Evolutionary conservation across 2,113 vertebrate genomes (phyloP), one percentile per base, ranked within the genome.

Genomic region (Phalacrocorax carbo): DNA sequence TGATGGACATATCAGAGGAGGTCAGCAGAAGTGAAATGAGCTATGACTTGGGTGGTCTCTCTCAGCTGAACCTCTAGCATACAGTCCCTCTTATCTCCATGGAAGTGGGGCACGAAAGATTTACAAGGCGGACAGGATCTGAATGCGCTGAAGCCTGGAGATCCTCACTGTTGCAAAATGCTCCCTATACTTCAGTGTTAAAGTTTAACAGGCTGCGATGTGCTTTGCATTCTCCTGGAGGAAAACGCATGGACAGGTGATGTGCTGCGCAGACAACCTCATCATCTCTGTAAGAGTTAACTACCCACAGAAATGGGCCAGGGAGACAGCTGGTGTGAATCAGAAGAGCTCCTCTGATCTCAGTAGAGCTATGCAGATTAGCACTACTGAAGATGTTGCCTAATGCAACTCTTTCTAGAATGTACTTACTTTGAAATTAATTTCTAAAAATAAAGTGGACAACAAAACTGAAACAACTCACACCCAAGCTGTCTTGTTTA

Each of bases 21-120:
- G 96, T 97, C 96, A 89, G 94, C 66, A 90, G 58, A 93, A 58
- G 55, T 94, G 91, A 96, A 97, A 94, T 65, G 62, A 88, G 86
- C 66, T 91, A 52, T 96, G 83, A 86, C 89, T 89, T 97, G 97
- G 97, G 97, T 98, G 96, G 97, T 97, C 96, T 88, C 83, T 94
- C 88, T 92, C 82, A 96, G 25, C 9, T 71, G 82, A 93, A 95
- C 93, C 65, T 78, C 55, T 73, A 86, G 57, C 70, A 14, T n/a
- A 85, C 25, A 80, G 68, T 79, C 75, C 70, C 4, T 97, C 95
- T 97, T 97, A 94, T 97, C 94, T 96, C 94, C 94, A 96, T 13
- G 91, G 95, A 96, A 96, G 84, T 78, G 79, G 70, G 81, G 66
- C 58, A 81, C 91, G 83, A 78, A 94, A 97, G 93, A 94, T 94